Conservation (phyloP, 2,797 vertebrate species). For the Meda fulgida region DNA sequence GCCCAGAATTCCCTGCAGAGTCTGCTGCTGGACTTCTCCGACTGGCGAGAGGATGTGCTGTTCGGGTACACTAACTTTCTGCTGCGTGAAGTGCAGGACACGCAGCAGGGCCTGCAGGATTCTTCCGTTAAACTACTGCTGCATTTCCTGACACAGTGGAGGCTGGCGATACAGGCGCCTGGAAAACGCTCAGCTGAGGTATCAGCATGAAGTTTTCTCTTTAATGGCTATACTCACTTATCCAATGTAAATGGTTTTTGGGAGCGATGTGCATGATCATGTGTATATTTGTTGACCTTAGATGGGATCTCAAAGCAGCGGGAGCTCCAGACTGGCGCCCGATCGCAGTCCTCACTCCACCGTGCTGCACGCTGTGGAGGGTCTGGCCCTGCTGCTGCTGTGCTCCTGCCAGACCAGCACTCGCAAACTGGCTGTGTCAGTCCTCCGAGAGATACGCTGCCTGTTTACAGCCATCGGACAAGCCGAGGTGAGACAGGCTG, state of each 20-base stretch:
- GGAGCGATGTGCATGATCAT: conserved; percentile 8
- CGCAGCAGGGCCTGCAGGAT: conserved; percentile 93
- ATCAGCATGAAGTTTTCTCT: neutral
- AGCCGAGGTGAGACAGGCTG: conserved; percentile 83
- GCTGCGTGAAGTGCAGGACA: conserved; percentile 94
- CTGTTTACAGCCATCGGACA: conserved; percentile 93
- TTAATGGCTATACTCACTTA: neutral
- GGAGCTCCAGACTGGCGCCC: conserved; percentile 83
- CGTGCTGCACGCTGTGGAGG: conserved; percentile 93
- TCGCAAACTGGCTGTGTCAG: conserved; percentile 91
- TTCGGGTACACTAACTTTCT: conserved; percentile 98
- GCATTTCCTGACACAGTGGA: conserved; percentile 97
- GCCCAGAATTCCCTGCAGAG: conserved; percentile 98
- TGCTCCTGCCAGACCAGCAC: conserved; percentile 97
- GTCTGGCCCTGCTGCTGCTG: conserved; percentile 92
- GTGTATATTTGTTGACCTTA: conserved; percentile 52
- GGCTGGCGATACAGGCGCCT: conserved; percentile 88
- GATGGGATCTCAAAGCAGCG: conserved; percentile 77
- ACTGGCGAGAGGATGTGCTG: conserved; percentile 97
- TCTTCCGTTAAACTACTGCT: conserved; percentile 94
- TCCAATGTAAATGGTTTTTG: neutral
- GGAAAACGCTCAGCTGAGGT: conserved; percentile 80
- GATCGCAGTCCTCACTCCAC: conserved; percentile 93
- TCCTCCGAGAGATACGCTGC: conserved; percentile 93
- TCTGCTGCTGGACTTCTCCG: conserved; percentile 93